Evolutionary conservation across 2,888 invertebrate genomes (phyloP), one percentile per base, ranked within the genome.

Genomic region (Harpagoxenus sublaevis): DNA sequence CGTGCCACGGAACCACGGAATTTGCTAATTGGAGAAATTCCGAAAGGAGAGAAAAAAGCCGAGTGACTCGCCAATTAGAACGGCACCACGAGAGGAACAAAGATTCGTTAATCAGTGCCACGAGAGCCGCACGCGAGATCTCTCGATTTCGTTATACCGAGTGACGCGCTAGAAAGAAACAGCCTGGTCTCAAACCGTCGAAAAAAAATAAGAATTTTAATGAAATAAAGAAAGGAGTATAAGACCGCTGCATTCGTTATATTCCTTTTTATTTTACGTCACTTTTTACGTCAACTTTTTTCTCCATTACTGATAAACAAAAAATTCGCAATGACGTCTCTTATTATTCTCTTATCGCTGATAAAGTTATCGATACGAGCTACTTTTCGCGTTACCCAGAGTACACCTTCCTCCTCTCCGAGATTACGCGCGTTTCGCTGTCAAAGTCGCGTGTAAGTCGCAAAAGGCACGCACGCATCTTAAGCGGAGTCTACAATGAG

Each of bases 61-160:
- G n/a, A 65, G 15, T 1, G 18, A 48, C 6, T 65, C 65, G 18
- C 23, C 35, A 75, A 48, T 63, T 75, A 48, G 35, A 65, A 42
- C 60, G 35, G 48, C 35, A 23, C 9, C n/a, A 0, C 3, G 63
- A n/a, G 60, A 31, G 18, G 12, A 53, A 78, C 68, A 31, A 42
- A 42, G 53, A 53, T 78, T 78, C 68, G 28, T 55, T 68, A 78
- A 78, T 68, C 39, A 78, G 53, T 10, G n/a, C 12, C 51, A 12
- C 66, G 28, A 60, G 15, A 42, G 6, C 51, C 39, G 31, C 35
- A 4, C 35, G 35, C 35, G 31, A 53, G 53, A 65, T 65, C 3
- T 23, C 23, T 39, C 23, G 23, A 74, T 28, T 18, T 66, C 66
- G 45, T 55, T 53, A 42, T 31, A 75, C 31, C 39, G 12, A 15